Percentiles rank a stretch among this genome's conserved stretches.
Conservation (phyloP, 2,113 vertebrate genomes). For the Physeter macrocephalus region DNA sequence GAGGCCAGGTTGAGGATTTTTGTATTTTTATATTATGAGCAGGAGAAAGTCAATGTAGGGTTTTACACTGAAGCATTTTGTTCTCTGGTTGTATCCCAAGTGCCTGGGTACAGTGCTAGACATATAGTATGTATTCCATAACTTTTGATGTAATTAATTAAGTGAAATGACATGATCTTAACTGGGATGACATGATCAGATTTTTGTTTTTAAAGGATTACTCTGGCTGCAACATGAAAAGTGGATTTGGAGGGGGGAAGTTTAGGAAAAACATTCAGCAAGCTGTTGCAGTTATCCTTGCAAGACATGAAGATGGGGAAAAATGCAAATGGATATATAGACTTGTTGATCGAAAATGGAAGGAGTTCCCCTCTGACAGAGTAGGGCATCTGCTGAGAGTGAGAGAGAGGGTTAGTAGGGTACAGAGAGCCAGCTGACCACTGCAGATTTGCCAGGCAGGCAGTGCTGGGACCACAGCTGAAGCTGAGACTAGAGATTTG, state of each 20-base stretch:
- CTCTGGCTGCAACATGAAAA: background rate
- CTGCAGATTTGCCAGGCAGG: background rate
- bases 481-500: background rate
- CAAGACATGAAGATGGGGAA: background rate
- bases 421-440: fast-evolving
- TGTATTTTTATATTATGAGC: background rate
- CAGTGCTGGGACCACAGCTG: background rate
- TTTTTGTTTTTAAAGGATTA: slow-evolving; percentile 24
- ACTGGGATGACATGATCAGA: background rate
- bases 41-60: background rate
- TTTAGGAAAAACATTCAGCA: background rate
- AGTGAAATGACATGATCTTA: background rate
- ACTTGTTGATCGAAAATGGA: background rate
- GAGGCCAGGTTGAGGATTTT: background rate
- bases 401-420: background rate
- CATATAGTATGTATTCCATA: background rate
- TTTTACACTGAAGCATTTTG: background rate
- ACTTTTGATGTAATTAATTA: background rate
- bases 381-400: background rate
- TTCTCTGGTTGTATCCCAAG: background rate
- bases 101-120: background rate
- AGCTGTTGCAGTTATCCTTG: background rate
- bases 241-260: background rate
- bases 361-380: background rate
- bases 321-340: background rate